These are phyloP conservation scores for Clarias macrocephalus DNA, from an alignment of 2,113 vertebrate genomes.

Conservation along the genomic window DNA sequence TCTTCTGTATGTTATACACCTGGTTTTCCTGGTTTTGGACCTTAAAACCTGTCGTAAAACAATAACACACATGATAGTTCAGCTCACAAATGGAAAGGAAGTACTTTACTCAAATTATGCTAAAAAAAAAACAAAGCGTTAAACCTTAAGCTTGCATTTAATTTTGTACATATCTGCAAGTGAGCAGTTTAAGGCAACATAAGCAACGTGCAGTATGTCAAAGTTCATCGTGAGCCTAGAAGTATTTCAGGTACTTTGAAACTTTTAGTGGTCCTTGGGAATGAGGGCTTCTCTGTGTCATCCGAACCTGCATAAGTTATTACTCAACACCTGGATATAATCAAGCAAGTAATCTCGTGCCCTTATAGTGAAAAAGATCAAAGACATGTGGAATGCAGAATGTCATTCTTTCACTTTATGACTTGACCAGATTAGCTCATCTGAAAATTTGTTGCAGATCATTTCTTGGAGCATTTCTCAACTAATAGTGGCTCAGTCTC, in stretches of 20 bases:
- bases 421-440: conserved; percentile 53
- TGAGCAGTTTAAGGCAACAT: not conserved
- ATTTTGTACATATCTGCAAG: not conserved
- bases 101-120: not conserved
- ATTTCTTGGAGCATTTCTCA: conserved; percentile 15
- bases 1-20: not conserved
- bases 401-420: conserved; percentile 49
- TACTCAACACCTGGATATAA: conserved; percentile 59
- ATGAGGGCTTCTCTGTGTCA: conserved; percentile 22
- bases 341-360: conserved; percentile 54
- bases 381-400: conserved; percentile 55
- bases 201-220: conserved; percentile 13
- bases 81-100: not conserved
- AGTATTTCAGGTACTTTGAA: conserved; percentile 38
- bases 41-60: not conserved
- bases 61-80: not conserved
- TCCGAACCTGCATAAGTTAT: conserved; percentile 48
- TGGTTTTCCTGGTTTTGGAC: not conserved
- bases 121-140: not conserved
- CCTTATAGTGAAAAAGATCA: conserved; percentile 56
- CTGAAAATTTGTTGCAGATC: conserved; percentile 32
- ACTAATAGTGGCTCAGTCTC: conserved; percentile 26
- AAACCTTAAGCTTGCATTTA: not conserved
- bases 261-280: conserved; percentile 38
- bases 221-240: conserved; percentile 15